Base-by-base conservation (phyloP, 2,113 vertebrate genomes). In the Oncorhynchus kisutch region DNA sequence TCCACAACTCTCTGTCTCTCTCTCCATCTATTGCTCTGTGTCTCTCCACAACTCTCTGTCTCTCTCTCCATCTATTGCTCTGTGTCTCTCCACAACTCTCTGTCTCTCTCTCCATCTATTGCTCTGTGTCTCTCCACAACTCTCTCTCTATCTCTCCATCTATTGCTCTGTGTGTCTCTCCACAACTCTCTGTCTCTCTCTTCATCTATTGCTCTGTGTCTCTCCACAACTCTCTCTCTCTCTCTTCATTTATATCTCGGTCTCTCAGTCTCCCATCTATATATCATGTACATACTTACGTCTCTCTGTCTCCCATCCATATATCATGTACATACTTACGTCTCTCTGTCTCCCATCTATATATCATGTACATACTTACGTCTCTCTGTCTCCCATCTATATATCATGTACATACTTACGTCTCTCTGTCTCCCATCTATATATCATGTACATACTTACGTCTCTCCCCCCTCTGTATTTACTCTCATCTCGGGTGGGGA, bases 391-490 rank as follows among this genome's bases (percentile, higher is more conserved):
- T 64, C 51, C 39, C 9, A 45, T 45, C 39, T 9, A 45, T 45
- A 39, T 39, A 39, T 51, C 49, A 51, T 45, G 39, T 45, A 45
- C 39, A 45, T 45, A 45, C 9, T 45, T 11, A 12, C 39, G 16
- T 67, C 51, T 60, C 27, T 62, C 18, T 71, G 8, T 51, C 9
- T 64, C 51, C 39, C 9, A 45, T 45, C 39, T 9, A 45, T 45
- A 39, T 39, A 39, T 51, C 49, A 51, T 45, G 39, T 45, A 45
- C 39, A 45, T 45, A 45, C 9, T 45, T 11, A 12, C 39, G 14
- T 75, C 78, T 72, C 77, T 67, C 83, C 75, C 77, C 75, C 74
- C 39, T 82, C 84, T 45, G 39, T 45, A 45, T 45, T 45, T 45
- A 45, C 39, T 45, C 39, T 45, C 39, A 45, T 57, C 16, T 57